Base-by-base conservation (phyloP, 2,888 invertebrate species). In the Drosophila maculinotata region DNA sequence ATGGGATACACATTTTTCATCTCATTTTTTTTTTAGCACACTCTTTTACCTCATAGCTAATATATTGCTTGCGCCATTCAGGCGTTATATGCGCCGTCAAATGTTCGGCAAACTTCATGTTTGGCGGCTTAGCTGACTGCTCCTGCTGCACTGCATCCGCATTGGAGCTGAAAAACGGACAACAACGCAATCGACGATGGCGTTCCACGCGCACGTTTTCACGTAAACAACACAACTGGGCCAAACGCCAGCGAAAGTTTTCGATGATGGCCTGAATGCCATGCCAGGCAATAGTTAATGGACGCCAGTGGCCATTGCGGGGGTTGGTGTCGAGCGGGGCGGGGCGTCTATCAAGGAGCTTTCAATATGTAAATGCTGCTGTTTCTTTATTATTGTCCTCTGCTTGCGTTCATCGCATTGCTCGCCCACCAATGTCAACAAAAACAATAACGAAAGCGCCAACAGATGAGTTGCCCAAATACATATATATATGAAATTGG, bases 71-170 rank as follows among this genome's bases (percentile, higher is more conserved):
- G 76, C 97, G 93, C 97, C 97, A 97, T 93, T 97, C 97, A 62
- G 97, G 97, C 56, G 97, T 97, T 75, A 97, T 96, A 89, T 97
- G 97, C 33, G 97, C 96, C 33, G 95, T 93, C 69, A 97, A 93
- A 92, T 97, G 97, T 92, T 97, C 97, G 9, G 97, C 95, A 90
- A 97, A 97, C 93, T 97, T 97, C 97, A 97, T 97, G 7, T 42
- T 64, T 23, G 28, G n/a, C 10, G 8, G 14, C 2, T 65, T 14
- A 25, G 38, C 49, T 54, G 47, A 59, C 48, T 48, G 45, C 23
- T 53, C 44, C 62, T 49, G 81, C 70, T 81, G 70, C 65, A 79
- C 56, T 84, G 79, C 79, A 74, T 80, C 84, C 84, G 60, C 84
- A 77, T 74, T 57, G 49, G 59, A 51, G 41, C n/a, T 41, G 65